Percentiles rank a stretch among this genome's conserved stretches.
phyloP scores from a whole-genome alignment of 2,113 vertebrate genomes.

The Brachyhypopomus gauderio region DNA sequence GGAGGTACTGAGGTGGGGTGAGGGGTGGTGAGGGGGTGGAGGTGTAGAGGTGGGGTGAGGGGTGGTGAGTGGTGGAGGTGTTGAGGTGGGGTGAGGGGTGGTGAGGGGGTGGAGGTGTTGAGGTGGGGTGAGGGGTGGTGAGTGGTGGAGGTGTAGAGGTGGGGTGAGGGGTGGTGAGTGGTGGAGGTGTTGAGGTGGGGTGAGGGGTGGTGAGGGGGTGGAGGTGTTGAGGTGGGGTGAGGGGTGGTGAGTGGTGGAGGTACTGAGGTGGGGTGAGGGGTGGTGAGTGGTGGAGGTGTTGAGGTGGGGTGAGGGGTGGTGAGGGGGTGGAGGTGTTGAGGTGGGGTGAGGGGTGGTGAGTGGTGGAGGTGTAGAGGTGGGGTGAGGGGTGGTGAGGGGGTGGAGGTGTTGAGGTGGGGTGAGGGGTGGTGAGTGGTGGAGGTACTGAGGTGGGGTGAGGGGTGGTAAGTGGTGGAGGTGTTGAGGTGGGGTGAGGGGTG shows the following conservation, averaged over 20 bases:
- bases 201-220: neutral
- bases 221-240: neutral
- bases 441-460: neutral
- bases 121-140: neutral
- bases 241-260: neutral
- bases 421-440: neutral
- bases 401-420: neutral
- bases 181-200: neutral
- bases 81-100: neutral
- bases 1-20: neutral
- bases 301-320: neutral
- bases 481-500: neutral
- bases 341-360: neutral
- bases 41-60: neutral
- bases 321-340: neutral
- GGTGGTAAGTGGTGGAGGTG: no score
- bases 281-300: no score
- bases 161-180: neutral
- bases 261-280: neutral
- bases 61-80: no score
- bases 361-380: neutral
- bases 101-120: no score
- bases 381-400: neutral
- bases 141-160: neutral
- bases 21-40: neutral